Evolutionary conservation across 2,888 invertebrate species (phyloP), one percentile per base, ranked within the genome.

Genomic region (Gymnosoma rotundatum): DNA sequence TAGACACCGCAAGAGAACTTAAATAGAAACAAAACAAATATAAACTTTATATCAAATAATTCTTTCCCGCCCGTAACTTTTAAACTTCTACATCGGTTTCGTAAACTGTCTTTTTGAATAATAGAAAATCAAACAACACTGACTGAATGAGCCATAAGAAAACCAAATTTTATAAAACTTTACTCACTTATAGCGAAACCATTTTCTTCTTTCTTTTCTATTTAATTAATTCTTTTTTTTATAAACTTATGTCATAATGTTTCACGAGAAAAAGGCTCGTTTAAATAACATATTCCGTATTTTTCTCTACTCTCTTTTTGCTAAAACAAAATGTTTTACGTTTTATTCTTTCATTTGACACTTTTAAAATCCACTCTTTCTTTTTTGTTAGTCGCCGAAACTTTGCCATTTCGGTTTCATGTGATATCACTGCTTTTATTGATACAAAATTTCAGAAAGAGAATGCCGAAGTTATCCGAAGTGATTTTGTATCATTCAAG

Each of bases 401-500:
- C 88, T 89, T 88, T 89, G 88, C 88, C 88, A 90, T 90, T 90
- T 91, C 90, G 91, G 90, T 90, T 88, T 89, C 88, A 89, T 91
- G 91, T 91, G 91, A 91, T 91, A 91, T 89, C 90, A 89, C 89
- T 89, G 88, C 88, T 89, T 89, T 88, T 84, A 87, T 79, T 38
- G 70, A 70, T 72, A 25, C 48, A 72, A 45, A 72, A 6, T n/a
- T 54, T 60, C 32, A 36, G 50, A 42, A 67, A 83, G 74, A 69
- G 63, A 63, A 48, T 20, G 18, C 14, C 78, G 42, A 80, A 45
- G 45, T 48, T 66, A 82, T 87, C 64, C 45, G 38, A 2, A 32
- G 7, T 9, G 18, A 20, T 42, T 61, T 79, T 79, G 64, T 72
- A 64, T 64, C 64, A 48, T 72, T 64, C 25, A 58, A 58, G 20